phyloP scores from a whole-genome alignment of 2,113 vertebrate species.

The Scartelaos histophorus region DNA sequence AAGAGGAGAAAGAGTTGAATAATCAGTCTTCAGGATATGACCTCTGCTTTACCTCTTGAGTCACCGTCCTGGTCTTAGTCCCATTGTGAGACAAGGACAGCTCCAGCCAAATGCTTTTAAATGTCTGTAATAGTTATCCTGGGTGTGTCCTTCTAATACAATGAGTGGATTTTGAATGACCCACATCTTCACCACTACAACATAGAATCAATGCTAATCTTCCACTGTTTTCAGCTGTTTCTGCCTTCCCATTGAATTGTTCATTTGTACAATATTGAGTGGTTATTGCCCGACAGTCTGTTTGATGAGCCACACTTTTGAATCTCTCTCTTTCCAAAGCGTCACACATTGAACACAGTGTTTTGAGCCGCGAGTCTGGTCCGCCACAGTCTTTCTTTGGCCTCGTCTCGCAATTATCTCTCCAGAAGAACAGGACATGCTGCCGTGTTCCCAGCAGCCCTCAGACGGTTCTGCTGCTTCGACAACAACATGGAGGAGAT shows the following conservation, averaged over 20 bases:
- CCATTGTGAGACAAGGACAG: no score
- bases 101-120: no score
- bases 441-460: constrained; percentile 35
- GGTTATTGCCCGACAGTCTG: not conserved
- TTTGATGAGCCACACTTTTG: constrained; percentile 2
- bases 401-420: constrained; percentile 41
- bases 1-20: not conserved
- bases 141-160: no score
- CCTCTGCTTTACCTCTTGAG: not conserved
- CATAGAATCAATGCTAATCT: no score
- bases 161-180: no score
- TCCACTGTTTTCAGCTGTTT: not conserved
- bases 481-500: constrained; percentile 27
- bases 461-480: constrained; percentile 46
- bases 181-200: no score
- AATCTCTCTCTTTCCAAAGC: constrained; percentile 22
- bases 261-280: not conserved
- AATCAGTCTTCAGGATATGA: not conserved
- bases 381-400: constrained; percentile 16
- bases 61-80: no score
- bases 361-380: constrained; percentile 10
- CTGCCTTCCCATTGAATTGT: not conserved
- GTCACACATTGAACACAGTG: constrained; percentile 15
- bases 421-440: constrained; percentile 43
- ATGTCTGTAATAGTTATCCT: no score